Base-by-base conservation (phyloP, 2,888 invertebrate species). In the Oscheius sp. region DNA sequence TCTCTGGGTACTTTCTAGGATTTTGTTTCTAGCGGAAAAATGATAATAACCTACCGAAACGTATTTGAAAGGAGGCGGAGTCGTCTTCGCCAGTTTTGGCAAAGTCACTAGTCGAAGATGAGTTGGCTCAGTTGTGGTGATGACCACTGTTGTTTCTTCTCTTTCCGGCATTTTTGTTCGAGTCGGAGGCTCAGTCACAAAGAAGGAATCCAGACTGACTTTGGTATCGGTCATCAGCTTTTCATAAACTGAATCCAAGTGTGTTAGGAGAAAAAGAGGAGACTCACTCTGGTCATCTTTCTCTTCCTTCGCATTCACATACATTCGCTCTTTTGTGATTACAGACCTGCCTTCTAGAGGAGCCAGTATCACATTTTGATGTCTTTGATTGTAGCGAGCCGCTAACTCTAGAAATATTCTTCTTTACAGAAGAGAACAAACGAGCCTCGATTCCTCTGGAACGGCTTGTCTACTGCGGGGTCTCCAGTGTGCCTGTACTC, bases 101-200 rank as follows among this genome's bases (percentile, higher is more conserved):
- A 83, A 66, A 10, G 75, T 81, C 10, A 83, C 79, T 48, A 83
- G 63, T 63, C 60, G 58, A 2, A 60, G 59, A 9, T 32, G 35
- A 1, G 60, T 11, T 3, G 51, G 42, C 42, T 73, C 65, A 5
- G 73, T 13, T 2, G 66, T 50, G 32, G 63, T 72, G 2, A 53
- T 57, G 3, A 50, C 13, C 47, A 47, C 50, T 33, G 13, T 1
- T 7, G 37, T 53, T 10, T 68, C 68, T 2, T 29, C 35, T 10
- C 55, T 78, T 4, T 78, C 77, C 7, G 78, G 60, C 62, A 80
- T 60, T 13, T 76, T 78, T 5, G 80, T 80, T 59, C 80, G 10
- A 35, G 51, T 21, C 13, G 84, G 84, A 11, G 84, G 82, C 32
- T 78, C 66, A 10, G 84, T 84, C 37, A 84, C 84, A 72, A 81